Conservation (phyloP, 92 coral and sea anemone species). For the Meandrina meandrites region DNA sequence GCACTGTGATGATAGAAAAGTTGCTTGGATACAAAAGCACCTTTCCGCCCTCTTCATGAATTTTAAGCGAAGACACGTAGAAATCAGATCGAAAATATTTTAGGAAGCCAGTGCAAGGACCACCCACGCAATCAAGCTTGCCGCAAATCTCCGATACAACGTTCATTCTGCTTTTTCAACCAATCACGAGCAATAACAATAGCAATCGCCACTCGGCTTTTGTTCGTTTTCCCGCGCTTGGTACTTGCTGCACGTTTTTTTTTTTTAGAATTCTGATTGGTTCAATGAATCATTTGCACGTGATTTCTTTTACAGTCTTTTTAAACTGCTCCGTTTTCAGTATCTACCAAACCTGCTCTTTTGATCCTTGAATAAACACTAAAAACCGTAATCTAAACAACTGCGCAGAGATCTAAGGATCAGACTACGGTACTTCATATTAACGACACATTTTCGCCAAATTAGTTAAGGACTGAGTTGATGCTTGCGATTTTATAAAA, state of each 20-base stretch:
- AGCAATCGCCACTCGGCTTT: neutral
- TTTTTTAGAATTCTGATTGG: no score
- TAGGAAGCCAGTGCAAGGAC: neutral
- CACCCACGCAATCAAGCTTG: neutral
- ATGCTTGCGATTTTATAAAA: no score
- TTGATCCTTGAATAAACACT: no score
- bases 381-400: no score
- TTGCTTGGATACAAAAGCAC: neutral
- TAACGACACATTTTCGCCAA: no score
- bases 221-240: conserved; percentile 3
- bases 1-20: no score
- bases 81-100: neutral
- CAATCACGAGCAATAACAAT: neutral
- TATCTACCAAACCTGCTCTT: no score
- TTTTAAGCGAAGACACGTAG: neutral
- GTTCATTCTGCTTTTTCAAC: neutral
- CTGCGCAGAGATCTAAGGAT: no score
- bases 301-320: neutral
- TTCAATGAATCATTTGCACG: neutral
- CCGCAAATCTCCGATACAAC: neutral
- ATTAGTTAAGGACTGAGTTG: no score
- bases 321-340: no score
- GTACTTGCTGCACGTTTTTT: no score
- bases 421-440: no score
- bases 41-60: neutral